Evolutionary conservation across 2,888 invertebrate genomes (phyloP), one percentile per base, ranked within the genome.

Genomic region (Harmothoe impar): DNA sequence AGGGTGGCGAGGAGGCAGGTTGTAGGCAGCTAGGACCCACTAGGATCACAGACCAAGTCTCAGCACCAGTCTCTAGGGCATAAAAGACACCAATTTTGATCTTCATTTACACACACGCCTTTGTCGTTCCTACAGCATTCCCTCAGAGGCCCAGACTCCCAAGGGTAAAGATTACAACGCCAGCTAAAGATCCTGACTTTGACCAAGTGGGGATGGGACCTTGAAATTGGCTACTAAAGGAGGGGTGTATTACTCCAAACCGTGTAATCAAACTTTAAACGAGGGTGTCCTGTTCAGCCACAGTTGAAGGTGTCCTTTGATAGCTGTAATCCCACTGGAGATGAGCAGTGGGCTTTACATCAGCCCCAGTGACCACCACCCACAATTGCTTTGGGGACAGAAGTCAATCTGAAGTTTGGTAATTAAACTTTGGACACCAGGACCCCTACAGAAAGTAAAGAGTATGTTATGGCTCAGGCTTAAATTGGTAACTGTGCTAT

Each of bases 101-200:
- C 81, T 81, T 81, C 35, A 81, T 81, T 81, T 81, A 81, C 81
- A 81, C 81, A 81, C 81, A 81, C 20, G 81, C 43, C 81, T 81
- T 81, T 81, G 81, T 33, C 81, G 17, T 33, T 7, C n/a, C 81
- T 43, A 33, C 81, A 1, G 35, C 77, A 15, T 25, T 31, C 77
- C 77, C 25, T 15, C 77, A n/a, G 62, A 20, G 62, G 23, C 62
- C 62, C 20, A 20, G 62, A 62, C 5, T 81, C 81, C 81, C 81
- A 33, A 29, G 81, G 43, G 81, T 5, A 81, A 81, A 35, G 81
- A 81, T 81, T 81, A 81, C 35, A 81, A 81, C 33, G 81, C 33
- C 81, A 25, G 33, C 81, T 35, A 35, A 81, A 43, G 81, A 43
- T 15, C 81, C 43, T 43, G 81, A 43, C 20, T 81, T 35, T 33